These are phyloP conservation scores for Takifugu rubripes DNA, from an alignment of 2,797 vertebrate species.

Conservation along the genomic window DNA sequence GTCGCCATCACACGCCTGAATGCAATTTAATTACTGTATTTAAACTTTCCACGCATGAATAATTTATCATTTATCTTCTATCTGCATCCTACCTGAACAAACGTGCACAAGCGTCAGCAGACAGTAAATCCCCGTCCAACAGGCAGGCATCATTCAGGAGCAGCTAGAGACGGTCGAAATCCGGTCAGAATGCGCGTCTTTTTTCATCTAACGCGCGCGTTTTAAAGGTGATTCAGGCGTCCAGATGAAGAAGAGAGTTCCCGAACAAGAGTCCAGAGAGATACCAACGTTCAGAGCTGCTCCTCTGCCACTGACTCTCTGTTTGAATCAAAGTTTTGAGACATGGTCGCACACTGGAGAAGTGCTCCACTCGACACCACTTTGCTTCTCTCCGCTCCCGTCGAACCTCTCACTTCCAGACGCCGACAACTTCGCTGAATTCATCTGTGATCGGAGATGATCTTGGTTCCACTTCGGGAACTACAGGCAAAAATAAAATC, in stretches of 20 bases:
- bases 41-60: background rate
- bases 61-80: background rate
- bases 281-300: slow-evolving; percentile 34
- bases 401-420: slow-evolving; percentile 42
- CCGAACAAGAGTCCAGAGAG: slow-evolving; percentile 29
- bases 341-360: slow-evolving; percentile 44
- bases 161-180: slow-evolving; percentile 50
- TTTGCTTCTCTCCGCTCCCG: slow-evolving; percentile 28
- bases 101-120: slow-evolving; percentile 66
- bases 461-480: slow-evolving; percentile 28
- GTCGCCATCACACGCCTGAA: slow-evolving; percentile 3
- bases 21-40: background rate
- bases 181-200: slow-evolving; percentile 37
- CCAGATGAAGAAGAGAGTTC: slow-evolving; percentile 40
- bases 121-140: slow-evolving; percentile 59
- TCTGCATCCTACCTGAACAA: slow-evolving; percentile 68
- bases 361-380: slow-evolving; percentile 41
- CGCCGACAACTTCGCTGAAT: slow-evolving; percentile 53
- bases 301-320: slow-evolving; percentile 16
- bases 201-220: slow-evolving; percentile 51
- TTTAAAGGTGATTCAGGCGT: slow-evolving; percentile 16
- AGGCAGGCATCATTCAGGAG: slow-evolving; percentile 67
- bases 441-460: slow-evolving; percentile 48
- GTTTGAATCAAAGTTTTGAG: slow-evolving; percentile 47
- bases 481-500: too few relatives aligned